Base-by-base conservation (phyloP, 1,140 invertebrate genomes). In the Lepidurus arcticus region DNA sequence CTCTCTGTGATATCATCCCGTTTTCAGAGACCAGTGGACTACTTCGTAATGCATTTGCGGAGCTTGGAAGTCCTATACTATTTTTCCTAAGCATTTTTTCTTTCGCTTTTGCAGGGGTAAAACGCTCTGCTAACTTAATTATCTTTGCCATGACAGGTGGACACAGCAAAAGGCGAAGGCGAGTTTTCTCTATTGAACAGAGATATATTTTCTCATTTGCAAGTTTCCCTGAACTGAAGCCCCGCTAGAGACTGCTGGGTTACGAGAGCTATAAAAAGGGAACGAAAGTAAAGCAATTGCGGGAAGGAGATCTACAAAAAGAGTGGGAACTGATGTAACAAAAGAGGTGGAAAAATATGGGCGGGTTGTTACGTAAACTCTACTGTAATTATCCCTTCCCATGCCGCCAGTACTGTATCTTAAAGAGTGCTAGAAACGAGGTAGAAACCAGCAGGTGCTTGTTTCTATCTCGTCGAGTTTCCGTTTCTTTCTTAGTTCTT, bases 1-100 rank as follows among this genome's bases (percentile, higher is more conserved):
- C 16, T n/a, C 53, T 65, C 53, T 65, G 16, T 21, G n/a, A 65
- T 65, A 65, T 65, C 53, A 65, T 65, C 53, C 53, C 53, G 53
- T 65, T 65, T 65, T 65, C n/a, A 65, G 53, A 24, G 24, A 24
- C 0, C 24, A 24, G 24, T n/a, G 21, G 53, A 65, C 53, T 4
- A 13, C n/a, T 65, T 21, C 1, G 53, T 65, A 65, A 65, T 10
- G 53, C 53, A 21, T 65, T 65, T 21, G 16, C 53, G 21, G 53
- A 21, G 53, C 13, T 65, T 65, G 21, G 21, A 65, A 65, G 21
- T n/a, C 8, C 1, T 65, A 13, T 65, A 65, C 16, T 65, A n/a
- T 65, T 65, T 65, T 47, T 16, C n/a, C 53, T 34, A 34, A 34
- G 34, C 2, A 34, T 21, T 65, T 65, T 65, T 65, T 65, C 21